Evolutionary conservation across 2,888 invertebrate species (phyloP), one percentile per base, ranked within the genome.

Genomic region (Cotesia congregata): DNA sequence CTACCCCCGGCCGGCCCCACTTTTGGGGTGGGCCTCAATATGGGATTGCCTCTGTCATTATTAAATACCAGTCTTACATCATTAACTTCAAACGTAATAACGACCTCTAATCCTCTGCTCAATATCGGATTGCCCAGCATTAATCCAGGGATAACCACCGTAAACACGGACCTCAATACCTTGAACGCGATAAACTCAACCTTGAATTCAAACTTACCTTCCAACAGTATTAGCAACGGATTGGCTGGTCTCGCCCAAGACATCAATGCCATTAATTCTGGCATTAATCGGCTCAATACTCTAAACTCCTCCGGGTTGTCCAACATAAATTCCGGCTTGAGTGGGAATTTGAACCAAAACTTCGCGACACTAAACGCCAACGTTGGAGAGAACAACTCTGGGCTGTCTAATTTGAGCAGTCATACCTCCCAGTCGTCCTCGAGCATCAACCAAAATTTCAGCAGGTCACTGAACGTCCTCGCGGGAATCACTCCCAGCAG

Each of bases 1-100:
- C 87, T 89, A 86, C 89, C 89, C 86, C 88, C 88, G 86, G 88
- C 89, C 88, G 87, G 88, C 89, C 89, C 89, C 87, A 86, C 89
- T 85, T 89, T 89, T 86, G 89, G 89, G 89, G 89, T 89, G 83
- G 89, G 89, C 88, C 89, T 89, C 82, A 89, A 89, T 83, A 89
- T 89, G 89, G 89, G 89, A 88, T 84, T 89, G 85, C 89, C 89
- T 79, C 84, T 89, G 79, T 89, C 89, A 82, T 81, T 89, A 73
- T 82, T 89, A 67, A 89, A 89, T 82, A 88, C 89, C 76, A 88
- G 86, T 83, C 86, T 89, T 75, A 87, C 88, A 72, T 89, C 89
- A 76, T 85, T 89, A 79, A 89, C 89, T 65, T 89, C 89, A 74
- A 89, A 89, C 83, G 89, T 88, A 79, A 89, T 89, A 83, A 89